Percentiles rank a stretch among this genome's conserved stretches.
Conservation (phyloP, 2,113 vertebrate genomes). For the Protomyctophum bolini region DNA sequence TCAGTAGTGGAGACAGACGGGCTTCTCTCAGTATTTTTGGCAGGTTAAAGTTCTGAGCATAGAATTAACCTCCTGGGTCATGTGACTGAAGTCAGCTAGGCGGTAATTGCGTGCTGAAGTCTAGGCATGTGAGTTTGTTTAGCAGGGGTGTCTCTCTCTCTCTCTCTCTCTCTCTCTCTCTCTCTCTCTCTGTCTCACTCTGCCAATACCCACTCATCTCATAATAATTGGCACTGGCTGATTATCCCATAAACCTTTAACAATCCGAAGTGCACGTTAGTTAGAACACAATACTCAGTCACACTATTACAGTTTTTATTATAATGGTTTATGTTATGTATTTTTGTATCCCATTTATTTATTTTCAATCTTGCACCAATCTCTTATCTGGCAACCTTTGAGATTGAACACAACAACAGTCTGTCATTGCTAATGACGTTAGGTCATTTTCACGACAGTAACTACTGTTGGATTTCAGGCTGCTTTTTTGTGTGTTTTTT, state of each 20-base stretch:
- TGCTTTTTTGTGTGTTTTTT: too few species aligned
- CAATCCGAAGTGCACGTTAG: too few species aligned
- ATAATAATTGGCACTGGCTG: background rate
- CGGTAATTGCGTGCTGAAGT: conserved; percentile 55
- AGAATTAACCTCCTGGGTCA: conserved; percentile 48
- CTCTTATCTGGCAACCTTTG: background rate
- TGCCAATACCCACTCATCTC: conserved; percentile 30
- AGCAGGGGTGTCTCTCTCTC: conserved; percentile 45
- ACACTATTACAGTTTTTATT: too few species aligned
- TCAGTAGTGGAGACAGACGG: too few species aligned
- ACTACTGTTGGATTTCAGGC: background rate
- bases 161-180: conserved; percentile 41
- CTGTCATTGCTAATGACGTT: too few species aligned
- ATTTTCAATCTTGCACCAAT: background rate
- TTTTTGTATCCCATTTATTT: background rate
- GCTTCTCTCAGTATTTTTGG: too few species aligned
- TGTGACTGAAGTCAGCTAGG: conserved; percentile 64
- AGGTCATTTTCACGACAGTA: too few species aligned
- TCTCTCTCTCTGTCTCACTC: background rate
- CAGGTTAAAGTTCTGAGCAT: conserved; percentile 24
- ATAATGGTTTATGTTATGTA: background rate
- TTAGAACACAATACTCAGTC: too few species aligned
- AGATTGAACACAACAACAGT: too few species aligned
- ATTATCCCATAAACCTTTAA: conserved; percentile 5
- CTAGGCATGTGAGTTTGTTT: conserved; percentile 79